These are phyloP conservation scores for Dryobates pubescens DNA, from an alignment of 2,797 vertebrate species.

Conservation along the genomic window DNA sequence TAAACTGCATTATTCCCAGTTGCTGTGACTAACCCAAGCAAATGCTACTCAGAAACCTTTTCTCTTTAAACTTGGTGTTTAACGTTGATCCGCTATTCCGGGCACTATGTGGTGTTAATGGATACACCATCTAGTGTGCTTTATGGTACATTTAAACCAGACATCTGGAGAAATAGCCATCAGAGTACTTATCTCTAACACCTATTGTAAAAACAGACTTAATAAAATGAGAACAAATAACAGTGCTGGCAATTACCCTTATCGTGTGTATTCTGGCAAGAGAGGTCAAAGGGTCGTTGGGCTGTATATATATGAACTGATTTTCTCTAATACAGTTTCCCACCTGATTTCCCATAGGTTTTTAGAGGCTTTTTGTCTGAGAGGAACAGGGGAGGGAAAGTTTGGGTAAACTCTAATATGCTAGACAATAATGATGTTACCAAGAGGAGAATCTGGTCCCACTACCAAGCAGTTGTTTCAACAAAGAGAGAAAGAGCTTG, in stretches of 20 bases:
- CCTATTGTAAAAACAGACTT: conserved; percentile 57
- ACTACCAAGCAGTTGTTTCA: neutral
- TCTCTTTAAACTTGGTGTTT: conserved; percentile 4
- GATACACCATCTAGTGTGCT: neutral
- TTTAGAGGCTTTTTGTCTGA: conserved; percentile 35
- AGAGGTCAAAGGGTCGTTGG: conserved; percentile 54
- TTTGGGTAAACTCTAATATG: neutral
- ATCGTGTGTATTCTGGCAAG: conserved; percentile 31
- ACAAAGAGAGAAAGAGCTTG: neutral
- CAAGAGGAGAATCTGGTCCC: neutral
- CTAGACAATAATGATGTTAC: neutral
- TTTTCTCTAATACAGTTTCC: conserved; percentile 60
- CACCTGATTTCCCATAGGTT: conserved; percentile 59
- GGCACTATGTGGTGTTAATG: neutral
- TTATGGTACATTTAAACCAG: conserved; percentile 44
- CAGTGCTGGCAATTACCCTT: conserved; percentile 56
- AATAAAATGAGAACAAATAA: conserved; percentile 70
- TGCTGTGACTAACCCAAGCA: neutral
- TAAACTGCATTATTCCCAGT: neutral
- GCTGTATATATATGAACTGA: conserved; percentile 67
- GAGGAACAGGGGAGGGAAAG: neutral
- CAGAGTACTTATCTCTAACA: conserved; percentile 43
- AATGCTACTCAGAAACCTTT: conserved; percentile 9
- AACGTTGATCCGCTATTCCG: neutral
- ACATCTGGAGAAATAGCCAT: conserved; percentile 51